Evolutionary conservation across 2,797 vertebrate species (phyloP).

Genomic region (Siniperca undulata): DNA sequence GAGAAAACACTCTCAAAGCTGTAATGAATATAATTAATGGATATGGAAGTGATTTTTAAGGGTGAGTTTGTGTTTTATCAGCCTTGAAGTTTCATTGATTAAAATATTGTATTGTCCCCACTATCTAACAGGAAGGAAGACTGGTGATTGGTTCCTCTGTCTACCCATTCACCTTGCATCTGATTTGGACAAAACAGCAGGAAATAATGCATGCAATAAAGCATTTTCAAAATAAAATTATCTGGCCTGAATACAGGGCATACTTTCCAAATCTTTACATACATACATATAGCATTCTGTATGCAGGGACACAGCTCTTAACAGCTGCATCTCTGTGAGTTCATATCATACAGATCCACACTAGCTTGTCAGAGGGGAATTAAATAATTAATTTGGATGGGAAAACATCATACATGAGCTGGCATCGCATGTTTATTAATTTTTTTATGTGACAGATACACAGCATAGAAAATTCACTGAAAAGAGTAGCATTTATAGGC

Average conservation of each 20-base stretch:
- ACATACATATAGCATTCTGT: background rate
- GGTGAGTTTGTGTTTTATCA: conserved; percentile 45
- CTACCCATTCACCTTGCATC: conserved; percentile 5
- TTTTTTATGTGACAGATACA: conserved; percentile 38
- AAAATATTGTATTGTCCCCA: conserved; percentile 37
- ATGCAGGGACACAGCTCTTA: background rate
- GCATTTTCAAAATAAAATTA: conserved; percentile 19
- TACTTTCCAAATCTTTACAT: background rate
- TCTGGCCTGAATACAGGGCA: background rate
- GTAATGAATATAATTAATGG: conserved; percentile 51
- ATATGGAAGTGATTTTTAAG: conserved; percentile 43
- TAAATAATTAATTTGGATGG: conserved; percentile 60
- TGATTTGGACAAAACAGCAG: conserved; percentile 25
- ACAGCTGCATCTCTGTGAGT: conserved; percentile 9
- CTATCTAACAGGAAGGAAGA: conserved; percentile 26
- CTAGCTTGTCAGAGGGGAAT: conserved; percentile 47
- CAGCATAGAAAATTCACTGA: background rate
- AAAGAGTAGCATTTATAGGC: conserved; percentile 20
- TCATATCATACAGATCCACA: conserved; percentile 24
- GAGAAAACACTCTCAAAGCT: conserved; percentile 38
- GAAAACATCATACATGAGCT: conserved; percentile 51
- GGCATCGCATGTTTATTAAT: conserved; percentile 56
- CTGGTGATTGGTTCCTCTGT: conserved; percentile 4
- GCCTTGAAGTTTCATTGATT: conserved; percentile 45
- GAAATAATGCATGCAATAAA: background rate